Evolutionary conservation across 2,797 vertebrate species (phyloP).

Genomic region (Sebastes trivittatus): DNA sequence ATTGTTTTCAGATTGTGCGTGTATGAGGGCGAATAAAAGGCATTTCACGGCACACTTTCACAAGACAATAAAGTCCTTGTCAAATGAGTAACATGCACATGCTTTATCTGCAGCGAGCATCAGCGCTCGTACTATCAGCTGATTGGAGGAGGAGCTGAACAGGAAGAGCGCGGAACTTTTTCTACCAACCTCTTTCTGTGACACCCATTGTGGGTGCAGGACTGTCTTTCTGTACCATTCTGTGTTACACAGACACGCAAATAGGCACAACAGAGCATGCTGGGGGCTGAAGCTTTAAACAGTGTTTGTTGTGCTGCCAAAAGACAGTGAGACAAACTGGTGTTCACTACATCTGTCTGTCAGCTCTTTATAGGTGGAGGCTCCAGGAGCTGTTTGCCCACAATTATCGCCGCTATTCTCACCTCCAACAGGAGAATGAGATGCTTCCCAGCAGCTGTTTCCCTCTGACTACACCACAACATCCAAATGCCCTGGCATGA

Average conservation of each 20-base stretch:
- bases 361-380: neutral
- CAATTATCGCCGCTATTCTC: conserved; percentile 9
- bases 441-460: conserved; percentile 31
- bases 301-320: neutral
- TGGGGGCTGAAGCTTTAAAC: neutral
- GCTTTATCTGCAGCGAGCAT: conserved; percentile 56
- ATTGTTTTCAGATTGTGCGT: neutral
- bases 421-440: conserved; percentile 12
- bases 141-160: conserved; percentile 67
- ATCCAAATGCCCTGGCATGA: conserved; percentile 29
- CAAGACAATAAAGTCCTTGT: neutral
- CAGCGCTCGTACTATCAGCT: conserved; percentile 56
- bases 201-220: conserved; percentile 25
- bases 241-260: conserved; percentile 3
- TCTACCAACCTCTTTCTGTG: conserved; percentile 50
- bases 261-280: neutral
- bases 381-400: neutral
- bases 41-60: neutral
- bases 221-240: conserved; percentile 35
- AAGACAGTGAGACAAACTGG: neutral
- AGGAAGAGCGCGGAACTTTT: conserved; percentile 58
- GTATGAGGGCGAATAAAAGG: neutral
- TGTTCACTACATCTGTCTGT: neutral
- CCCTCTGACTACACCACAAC: conserved; percentile 2
- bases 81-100: conserved; percentile 2